A percentile compares a stretch with the other conserved stretches of the same genome.
These are phyloP conservation scores for Lasioglossum albipes DNA, from an alignment of 1,140 invertebrate species.

Conservation along the genomic window DNA sequence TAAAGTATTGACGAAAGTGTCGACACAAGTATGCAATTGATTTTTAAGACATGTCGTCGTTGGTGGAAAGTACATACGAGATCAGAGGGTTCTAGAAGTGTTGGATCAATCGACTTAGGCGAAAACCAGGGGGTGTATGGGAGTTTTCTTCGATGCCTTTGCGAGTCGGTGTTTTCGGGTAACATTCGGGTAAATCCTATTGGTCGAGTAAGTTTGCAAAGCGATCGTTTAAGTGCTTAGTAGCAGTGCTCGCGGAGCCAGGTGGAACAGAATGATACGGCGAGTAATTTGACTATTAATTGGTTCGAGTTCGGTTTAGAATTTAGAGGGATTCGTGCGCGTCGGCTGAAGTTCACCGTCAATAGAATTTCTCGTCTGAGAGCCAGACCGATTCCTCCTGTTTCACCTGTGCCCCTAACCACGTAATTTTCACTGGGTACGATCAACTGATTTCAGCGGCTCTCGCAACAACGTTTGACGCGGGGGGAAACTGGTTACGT, in stretches of 20 bases:
- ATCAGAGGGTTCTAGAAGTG: too few species aligned
- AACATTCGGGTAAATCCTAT: neutral
- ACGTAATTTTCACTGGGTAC: conserved; percentile 4
- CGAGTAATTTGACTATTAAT: conserved; percentile 40
- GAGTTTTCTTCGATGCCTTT: neutral
- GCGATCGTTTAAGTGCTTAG: neutral
- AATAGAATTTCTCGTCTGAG: conserved; percentile 2
- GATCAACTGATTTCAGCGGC: conserved; percentile 10
- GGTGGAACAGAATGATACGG: conserved; percentile 12
- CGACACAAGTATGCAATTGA: too few species aligned
- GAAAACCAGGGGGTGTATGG: neutral
- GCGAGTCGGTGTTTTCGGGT: neutral
- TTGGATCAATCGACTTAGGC: too few species aligned
- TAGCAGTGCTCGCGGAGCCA: neutral
- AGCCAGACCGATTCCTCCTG: neutral
- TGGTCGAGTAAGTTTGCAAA: neutral
- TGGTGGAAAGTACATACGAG: too few species aligned
- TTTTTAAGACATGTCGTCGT: too few species aligned
- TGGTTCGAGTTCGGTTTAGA: conserved; percentile 10
- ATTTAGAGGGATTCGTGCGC: conserved; percentile 1
- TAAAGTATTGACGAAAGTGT: too few species aligned
- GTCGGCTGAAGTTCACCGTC: neutral
- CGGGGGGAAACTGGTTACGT: conserved; percentile 9
- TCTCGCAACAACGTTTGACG: conserved; percentile 15
- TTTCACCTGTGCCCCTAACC: neutral